Percentiles rank a stretch among this genome's conserved stretches.
Conservation (phyloP, 2,888 invertebrate genomes). For the Metellina segmentata region DNA sequence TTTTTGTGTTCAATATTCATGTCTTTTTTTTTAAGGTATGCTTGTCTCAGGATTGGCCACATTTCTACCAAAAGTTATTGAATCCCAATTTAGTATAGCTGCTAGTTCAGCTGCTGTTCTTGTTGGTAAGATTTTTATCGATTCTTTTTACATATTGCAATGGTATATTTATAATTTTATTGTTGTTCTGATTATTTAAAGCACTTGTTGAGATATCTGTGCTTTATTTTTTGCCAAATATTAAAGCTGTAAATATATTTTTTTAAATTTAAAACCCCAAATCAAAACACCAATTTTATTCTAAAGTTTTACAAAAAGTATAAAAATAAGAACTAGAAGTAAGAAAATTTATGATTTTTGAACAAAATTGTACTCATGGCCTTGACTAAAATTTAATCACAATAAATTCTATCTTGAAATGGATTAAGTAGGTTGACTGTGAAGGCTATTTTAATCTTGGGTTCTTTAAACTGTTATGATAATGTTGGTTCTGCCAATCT, state of each 20-base stretch:
- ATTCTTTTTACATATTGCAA: slow-evolving; percentile 2
- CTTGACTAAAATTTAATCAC: too few species aligned
- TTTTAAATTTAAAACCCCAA: background rate
- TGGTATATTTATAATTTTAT: background rate
- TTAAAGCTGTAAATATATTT: too few species aligned
- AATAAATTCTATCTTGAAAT: too few species aligned
- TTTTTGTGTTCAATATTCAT: background rate
- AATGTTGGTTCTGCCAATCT: too few species aligned
- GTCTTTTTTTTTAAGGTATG: slow-evolving; percentile 79
- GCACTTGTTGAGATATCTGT: background rate
- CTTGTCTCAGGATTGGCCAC: slow-evolving; percentile 85
- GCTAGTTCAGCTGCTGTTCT: slow-evolving; percentile 88
- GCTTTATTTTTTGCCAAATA: background rate
- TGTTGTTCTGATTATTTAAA: background rate
- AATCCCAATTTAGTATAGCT: slow-evolving; percentile 90
- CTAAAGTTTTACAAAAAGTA: too few species aligned
- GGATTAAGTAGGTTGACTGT: too few species aligned
- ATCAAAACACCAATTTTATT: too few species aligned
- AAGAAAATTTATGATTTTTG: too few species aligned
- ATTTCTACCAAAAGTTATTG: slow-evolving; percentile 90
- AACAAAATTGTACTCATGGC: too few species aligned
- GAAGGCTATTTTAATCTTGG: too few species aligned
- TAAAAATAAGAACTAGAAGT: too few species aligned
- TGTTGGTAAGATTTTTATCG: slow-evolving; percentile 84
- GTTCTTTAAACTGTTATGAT: too few species aligned